Evolutionary conservation across 2,797 vertebrate genomes (phyloP).

Genomic region (Vespertilio murinus): DNA sequence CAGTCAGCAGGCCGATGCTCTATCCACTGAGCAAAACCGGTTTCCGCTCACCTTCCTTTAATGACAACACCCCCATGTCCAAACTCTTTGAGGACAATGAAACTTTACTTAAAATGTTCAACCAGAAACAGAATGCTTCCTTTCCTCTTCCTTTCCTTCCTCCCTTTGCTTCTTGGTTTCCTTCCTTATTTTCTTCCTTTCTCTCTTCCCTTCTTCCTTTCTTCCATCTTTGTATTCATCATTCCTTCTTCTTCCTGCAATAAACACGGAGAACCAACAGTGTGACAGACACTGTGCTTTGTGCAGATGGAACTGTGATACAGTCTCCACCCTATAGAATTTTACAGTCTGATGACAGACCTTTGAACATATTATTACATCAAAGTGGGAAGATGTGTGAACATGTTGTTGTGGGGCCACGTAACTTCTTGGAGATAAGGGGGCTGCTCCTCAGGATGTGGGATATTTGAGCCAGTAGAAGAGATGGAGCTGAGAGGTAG

Average conservation of each 20-base stretch:
- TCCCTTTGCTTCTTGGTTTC: too few relatives aligned
- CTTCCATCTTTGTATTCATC: neutral
- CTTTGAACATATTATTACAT: neutral
- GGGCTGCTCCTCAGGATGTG: neutral
- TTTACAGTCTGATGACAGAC: neutral
- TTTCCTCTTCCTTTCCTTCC: neutral
- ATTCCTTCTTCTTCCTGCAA: neutral
- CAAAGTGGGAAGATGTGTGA: neutral
- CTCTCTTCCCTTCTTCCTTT: neutral
- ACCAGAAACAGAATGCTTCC: neutral
- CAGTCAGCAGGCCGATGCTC: too few relatives aligned
- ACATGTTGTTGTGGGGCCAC: neutral
- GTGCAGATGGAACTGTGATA: neutral
- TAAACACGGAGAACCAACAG: neutral
- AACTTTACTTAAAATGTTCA: neutral
- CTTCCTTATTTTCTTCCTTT: neutral
- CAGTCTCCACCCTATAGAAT: neutral
- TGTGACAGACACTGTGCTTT: neutral
- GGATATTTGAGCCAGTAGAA: neutral
- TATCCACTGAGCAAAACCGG: too few relatives aligned
- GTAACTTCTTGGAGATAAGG: neutral
- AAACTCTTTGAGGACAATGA: neutral
- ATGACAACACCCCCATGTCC: neutral
- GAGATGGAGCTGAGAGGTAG: too few relatives aligned
- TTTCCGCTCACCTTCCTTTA: neutral